These are phyloP conservation scores for Gobio gobio DNA, from an alignment of 2,113 vertebrate genomes.

Conservation along the genomic window DNA sequence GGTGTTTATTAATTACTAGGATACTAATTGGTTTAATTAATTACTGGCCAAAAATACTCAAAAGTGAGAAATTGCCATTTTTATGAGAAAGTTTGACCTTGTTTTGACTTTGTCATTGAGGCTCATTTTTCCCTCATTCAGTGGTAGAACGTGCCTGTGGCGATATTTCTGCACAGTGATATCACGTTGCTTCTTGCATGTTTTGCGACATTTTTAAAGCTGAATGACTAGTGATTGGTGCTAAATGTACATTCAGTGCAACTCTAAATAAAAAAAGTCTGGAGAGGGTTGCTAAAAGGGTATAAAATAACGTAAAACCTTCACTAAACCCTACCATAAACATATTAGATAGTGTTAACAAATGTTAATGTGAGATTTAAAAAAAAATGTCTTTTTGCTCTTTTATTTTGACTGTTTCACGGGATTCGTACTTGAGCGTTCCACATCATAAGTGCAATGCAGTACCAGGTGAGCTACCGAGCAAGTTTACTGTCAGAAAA, in stretches of 20 bases:
- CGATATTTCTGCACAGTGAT: too few relatives aligned
- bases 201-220: too few relatives aligned
- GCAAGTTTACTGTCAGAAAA: neutral
- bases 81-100: neutral
- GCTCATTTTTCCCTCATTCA: neutral
- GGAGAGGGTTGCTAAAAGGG: too few relatives aligned
- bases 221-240: too few relatives aligned
- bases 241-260: too few relatives aligned
- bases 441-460: neutral
- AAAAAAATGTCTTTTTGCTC: neutral
- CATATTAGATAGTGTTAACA: too few relatives aligned
- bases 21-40: constrained; percentile 20
- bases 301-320: too few relatives aligned
- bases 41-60: constrained; percentile 13
- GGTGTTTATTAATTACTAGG: constrained; percentile 26
- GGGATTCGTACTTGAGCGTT: neutral
- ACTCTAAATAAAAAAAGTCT: too few relatives aligned
- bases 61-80: neutral
- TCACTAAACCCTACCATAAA: too few relatives aligned
- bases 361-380: neutral
- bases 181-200: too few relatives aligned
- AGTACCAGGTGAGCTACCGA: neutral
- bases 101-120: neutral
- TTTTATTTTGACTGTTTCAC: neutral
- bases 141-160: neutral